Conservation (phyloP, 2,888 invertebrate species). For the Drosophila rellima region DNA sequence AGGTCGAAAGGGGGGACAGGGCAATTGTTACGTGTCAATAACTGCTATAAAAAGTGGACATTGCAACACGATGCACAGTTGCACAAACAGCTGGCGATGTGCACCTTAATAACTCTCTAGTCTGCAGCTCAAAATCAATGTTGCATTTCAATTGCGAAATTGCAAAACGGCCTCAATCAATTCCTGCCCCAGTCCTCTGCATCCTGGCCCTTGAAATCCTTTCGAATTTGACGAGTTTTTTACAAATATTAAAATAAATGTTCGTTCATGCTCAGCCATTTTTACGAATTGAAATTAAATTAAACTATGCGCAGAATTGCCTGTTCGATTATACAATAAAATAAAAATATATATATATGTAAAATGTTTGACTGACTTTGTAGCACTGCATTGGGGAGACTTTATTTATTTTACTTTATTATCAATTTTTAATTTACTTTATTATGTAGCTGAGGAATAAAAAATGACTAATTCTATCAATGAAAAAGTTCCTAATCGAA, state of each 20-base stretch:
- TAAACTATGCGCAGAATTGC: slow-evolving; percentile 70
- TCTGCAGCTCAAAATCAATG: slow-evolving; percentile 75
- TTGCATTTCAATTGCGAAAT: slow-evolving; percentile 80
- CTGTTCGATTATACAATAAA: slow-evolving; percentile 51
- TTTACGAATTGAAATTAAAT: slow-evolving; percentile 68
- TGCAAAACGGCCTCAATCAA: slow-evolving; percentile 62
- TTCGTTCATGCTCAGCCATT: slow-evolving; percentile 44
- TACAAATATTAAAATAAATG: slow-evolving; percentile 76
- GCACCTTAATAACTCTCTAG: slow-evolving; percentile 71
- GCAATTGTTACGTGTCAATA: slow-evolving; percentile 82
- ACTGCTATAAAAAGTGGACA: slow-evolving; percentile 68
- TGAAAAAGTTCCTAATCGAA: not conserved
- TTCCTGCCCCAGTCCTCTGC: slow-evolving; percentile 7
- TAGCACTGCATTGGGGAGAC: not conserved
- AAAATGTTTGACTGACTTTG: not conserved
- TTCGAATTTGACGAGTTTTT: slow-evolving; percentile 28
- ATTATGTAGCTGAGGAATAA: not conserved
- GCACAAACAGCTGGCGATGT: slow-evolving; percentile 35
- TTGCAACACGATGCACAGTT: slow-evolving; percentile 49
- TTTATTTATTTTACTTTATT: not conserved
- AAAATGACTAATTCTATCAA: not conserved
- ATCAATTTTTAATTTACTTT: not conserved
- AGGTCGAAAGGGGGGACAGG: slow-evolving; percentile 24
- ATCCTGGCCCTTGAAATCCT: not conserved
- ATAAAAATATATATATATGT: not conserved